Evolutionary conservation across 2,797 vertebrate genomes (phyloP), one percentile per base, ranked within the genome.

Genomic region (Poecilia gillii): DNA sequence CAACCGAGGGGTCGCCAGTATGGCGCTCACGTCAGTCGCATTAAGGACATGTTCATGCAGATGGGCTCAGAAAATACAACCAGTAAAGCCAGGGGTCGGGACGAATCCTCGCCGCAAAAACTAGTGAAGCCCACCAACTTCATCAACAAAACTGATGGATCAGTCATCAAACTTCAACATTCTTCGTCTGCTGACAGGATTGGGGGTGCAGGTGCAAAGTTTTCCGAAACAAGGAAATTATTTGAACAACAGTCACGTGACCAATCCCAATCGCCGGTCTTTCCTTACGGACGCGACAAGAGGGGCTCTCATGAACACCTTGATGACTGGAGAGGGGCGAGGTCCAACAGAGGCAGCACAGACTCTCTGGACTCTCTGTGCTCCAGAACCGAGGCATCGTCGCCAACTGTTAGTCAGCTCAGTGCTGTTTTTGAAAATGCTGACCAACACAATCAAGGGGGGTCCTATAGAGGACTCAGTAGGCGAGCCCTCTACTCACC

Each of bases 41-140:
- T 99, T 94, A 99, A 99, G 95, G 98, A 99, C 90, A 97, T 99
- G 88, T 99, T 99, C 92, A 99, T 99, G 98, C 98, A 99, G 92
- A 98, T 99, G 98, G 98, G 97, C 71, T 96, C 97, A 75, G 97
- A 99, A 76, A 94, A 76, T 73, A 47, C 88, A 39, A 76, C 93
- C 91, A 93, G 91, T 80, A 96, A 79, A 95, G 86, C 90, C 66
- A 93, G 39, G 94, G 94, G 74, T 79, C 92, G 66, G 83, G 96
- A 96, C 0, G 95, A 97, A 25, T 83, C 95, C 0, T 98, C 97
- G 0, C 97, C 97, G 13, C 97, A 97, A 82, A 97, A 97, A 85
- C 91, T 96, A 84, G 90, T 93, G 81, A 98, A 96, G 84, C 97
- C 99, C 76, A 97, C 95, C 83, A 98, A 98, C 90, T 97, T 98